These are phyloP conservation scores for Odocoileus virginianus DNA, from an alignment of 2,113 vertebrate species.

Conservation along the genomic window DNA sequence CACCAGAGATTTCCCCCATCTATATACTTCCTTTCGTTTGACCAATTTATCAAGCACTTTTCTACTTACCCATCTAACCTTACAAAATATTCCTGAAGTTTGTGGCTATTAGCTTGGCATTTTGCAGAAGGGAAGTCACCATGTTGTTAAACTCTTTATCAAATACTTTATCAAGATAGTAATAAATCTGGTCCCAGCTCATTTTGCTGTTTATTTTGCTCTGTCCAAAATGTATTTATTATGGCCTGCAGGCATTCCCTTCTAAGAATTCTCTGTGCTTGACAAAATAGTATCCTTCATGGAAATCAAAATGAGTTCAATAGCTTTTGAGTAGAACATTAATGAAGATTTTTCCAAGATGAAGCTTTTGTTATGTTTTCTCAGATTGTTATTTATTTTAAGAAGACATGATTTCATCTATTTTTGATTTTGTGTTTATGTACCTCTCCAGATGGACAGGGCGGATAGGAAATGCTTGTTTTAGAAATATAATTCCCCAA, in stretches of 20 bases:
- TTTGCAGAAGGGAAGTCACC: neutral
- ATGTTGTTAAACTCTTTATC: neutral
- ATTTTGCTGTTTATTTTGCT: neutral
- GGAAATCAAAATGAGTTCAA: slow-evolving; percentile 4
- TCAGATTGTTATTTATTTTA: slow-evolving; percentile 22
- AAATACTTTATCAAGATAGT: slow-evolving; percentile 12
- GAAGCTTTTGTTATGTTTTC: neutral
- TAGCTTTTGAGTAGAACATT: neutral
- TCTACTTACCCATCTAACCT: neutral
- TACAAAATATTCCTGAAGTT: neutral
- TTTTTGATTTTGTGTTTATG: slow-evolving; percentile 24
- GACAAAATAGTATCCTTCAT: neutral
- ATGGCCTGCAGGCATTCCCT: neutral
- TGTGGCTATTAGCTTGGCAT: neutral
- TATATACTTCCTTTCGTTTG: neutral
- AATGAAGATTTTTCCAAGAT: slow-evolving; percentile 2
- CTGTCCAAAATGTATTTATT: neutral
- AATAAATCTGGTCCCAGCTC: neutral
- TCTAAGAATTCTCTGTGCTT: neutral
- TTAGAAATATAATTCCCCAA: slow-evolving; percentile 18
- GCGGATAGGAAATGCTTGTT: slow-evolving; percentile 2
- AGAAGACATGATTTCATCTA: neutral
- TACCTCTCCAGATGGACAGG: neutral
- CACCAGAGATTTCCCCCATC: neutral
- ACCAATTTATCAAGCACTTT: slow-evolving; percentile 26